Percentiles rank a stretch among this genome's conserved stretches.
Conservation (phyloP, 2,797 vertebrate genomes). For the Chelon labrosus region DNA sequence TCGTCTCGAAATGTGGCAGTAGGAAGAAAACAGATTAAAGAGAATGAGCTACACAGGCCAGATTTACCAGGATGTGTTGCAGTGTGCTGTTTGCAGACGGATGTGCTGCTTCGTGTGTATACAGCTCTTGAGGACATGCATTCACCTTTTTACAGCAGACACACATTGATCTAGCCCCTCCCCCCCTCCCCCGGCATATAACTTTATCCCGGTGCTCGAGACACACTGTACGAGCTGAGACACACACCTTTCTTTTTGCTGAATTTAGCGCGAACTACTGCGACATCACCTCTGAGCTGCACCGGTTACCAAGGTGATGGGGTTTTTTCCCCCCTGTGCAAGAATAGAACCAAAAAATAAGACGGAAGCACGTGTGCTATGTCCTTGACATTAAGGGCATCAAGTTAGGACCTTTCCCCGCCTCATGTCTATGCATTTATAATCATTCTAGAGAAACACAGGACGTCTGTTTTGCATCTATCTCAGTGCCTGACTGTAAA, state of each 20-base stretch:
- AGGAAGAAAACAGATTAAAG: slow-evolving; percentile 35
- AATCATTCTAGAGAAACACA: slow-evolving; percentile 15
- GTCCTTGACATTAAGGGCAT: slow-evolving; percentile 60
- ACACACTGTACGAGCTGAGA: slow-evolving; percentile 28
- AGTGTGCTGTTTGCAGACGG: slow-evolving; percentile 52
- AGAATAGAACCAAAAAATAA: slow-evolving; percentile 26
- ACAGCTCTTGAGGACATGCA: slow-evolving; percentile 43
- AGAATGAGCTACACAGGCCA: slow-evolving; percentile 18
- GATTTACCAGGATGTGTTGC: slow-evolving; percentile 29
- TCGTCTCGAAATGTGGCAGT: slow-evolving; percentile 33
- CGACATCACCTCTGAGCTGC: slow-evolving; percentile 65
- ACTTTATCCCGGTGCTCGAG: slow-evolving; percentile 3
- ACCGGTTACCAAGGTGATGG: slow-evolving; percentile 79
- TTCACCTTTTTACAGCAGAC: slow-evolving; percentile 18
- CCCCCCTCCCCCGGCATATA: slow-evolving; percentile 34
- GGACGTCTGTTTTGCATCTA: slow-evolving; percentile 30
- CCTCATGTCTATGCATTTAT: slow-evolving; percentile 13
- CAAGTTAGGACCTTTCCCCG: slow-evolving; percentile 20
- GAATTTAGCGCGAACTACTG: slow-evolving; percentile 22
- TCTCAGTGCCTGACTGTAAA: slow-evolving; percentile 37
- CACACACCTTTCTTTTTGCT: slow-evolving; percentile 46
- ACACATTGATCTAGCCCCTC: slow-evolving; percentile 35
- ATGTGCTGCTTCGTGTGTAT: slow-evolving; percentile 27
- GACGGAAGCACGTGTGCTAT: not conserved
- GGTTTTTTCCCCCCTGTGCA: slow-evolving; percentile 17